phyloP scores from a whole-genome alignment of 2,113 vertebrate species.

The Hoplias malabaricus region DNA sequence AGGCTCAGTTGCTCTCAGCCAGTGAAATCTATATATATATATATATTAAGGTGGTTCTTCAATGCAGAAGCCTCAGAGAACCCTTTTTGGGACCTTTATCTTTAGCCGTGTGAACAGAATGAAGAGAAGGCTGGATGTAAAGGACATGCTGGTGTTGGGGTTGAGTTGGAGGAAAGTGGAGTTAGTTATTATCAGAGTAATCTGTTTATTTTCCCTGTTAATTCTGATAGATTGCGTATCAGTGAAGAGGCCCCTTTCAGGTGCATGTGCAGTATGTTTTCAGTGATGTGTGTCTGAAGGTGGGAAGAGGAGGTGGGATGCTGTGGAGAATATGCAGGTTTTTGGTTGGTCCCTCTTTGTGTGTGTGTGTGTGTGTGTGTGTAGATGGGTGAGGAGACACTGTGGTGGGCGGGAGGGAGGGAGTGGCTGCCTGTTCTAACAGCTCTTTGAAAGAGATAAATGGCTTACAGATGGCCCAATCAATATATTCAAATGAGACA shows the following conservation, averaged over 20 bases:
- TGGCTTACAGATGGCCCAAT: constrained; percentile 81
- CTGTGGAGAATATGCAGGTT: constrained; percentile 1
- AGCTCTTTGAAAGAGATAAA: constrained; percentile 80
- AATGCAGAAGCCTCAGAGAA: background rate
- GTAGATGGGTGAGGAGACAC: constrained; percentile 55
- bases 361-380: constrained; percentile 33
- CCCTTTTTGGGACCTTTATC: background rate
- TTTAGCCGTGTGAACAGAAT: too few relatives aligned
- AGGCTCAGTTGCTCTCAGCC: too few relatives aligned
- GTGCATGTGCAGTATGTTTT: constrained; percentile 22
- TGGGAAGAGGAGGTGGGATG: background rate
- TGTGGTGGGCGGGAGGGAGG: constrained; percentile 66
- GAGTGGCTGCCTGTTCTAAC: constrained; percentile 72
- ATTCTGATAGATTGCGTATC: constrained; percentile 46
- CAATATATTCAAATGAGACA: constrained; percentile 82
- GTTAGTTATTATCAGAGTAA: constrained; percentile 36
- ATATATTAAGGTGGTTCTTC: background rate
- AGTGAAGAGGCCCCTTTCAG: constrained; percentile 12
- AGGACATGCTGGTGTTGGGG: background rate
- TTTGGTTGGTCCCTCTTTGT: constrained; percentile 5
- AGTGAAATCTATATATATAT: too few relatives aligned
- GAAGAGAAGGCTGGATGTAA: background rate
- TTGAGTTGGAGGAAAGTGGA: background rate
- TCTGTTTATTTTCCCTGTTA: constrained; percentile 40
- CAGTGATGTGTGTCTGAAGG: constrained; percentile 13